Percentiles rank a stretch among this genome's conserved stretches.
phyloP scores from a whole-genome alignment of 2,113 vertebrate species.

The Rousettus leschenaultii region DNA sequence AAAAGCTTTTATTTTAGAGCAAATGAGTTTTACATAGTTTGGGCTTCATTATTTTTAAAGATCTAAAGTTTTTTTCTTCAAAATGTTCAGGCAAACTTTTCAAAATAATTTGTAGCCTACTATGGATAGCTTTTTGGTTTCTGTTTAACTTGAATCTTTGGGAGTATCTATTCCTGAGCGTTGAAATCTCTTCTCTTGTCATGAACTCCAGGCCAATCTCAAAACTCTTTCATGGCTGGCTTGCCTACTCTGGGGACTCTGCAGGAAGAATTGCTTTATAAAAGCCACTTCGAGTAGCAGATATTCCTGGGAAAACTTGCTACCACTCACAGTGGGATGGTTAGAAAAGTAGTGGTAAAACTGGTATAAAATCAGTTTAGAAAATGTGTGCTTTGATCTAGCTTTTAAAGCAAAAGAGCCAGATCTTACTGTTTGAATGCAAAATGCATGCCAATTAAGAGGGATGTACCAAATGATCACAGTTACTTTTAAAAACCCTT shows the following conservation, averaged over 20 bases:
- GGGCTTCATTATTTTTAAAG: background rate
- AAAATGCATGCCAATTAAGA: background rate
- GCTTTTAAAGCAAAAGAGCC: slow-evolving; percentile 1
- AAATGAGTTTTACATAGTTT: background rate
- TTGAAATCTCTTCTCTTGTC: background rate
- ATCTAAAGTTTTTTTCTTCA: background rate
- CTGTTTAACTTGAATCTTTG: background rate
- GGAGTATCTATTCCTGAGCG: background rate
- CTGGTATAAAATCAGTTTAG: background rate
- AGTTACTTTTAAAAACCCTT: background rate
- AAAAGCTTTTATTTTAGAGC: slow-evolving; percentile 25
- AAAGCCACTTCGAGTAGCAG: background rate
- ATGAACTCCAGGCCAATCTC: slow-evolving; percentile 23
- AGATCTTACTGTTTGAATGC: background rate
- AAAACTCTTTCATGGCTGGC: background rate
- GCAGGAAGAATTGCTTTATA: background rate
- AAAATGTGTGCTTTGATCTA: background rate
- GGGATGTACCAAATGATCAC: background rate
- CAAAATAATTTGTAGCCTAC: background rate
- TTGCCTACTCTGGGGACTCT: background rate
- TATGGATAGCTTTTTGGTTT: background rate
- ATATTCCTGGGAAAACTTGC: background rate
- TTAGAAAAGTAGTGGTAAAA: background rate
- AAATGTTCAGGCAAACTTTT: background rate
- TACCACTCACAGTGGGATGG: background rate